These are phyloP conservation scores for Oreochromis aureus DNA, from an alignment of 2,113 vertebrate genomes.

Conservation along the genomic window DNA sequence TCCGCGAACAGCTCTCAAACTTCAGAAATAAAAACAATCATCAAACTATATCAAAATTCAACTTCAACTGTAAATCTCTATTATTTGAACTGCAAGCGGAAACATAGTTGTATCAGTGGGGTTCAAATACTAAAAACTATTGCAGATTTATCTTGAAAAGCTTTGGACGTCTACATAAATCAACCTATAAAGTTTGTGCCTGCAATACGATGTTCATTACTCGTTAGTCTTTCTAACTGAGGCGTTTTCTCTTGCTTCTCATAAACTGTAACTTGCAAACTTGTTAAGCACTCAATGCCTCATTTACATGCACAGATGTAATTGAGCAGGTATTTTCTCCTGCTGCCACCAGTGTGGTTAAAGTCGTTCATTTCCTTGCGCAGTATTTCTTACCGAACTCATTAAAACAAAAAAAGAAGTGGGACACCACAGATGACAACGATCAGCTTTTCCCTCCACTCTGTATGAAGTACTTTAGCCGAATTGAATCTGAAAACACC, in stretches of 20 bases:
- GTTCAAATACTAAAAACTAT: background rate
- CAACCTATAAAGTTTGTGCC: background rate
- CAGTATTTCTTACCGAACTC: background rate
- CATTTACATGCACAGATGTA: background rate
- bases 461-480: background rate
- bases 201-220: accelerated
- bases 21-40: background rate
- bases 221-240: accelerated
- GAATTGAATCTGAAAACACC: background rate
- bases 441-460: background rate
- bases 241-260: accelerated
- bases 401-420: background rate
- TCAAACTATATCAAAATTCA: background rate
- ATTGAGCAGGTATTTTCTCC: background rate
- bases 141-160: background rate
- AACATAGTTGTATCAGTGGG: background rate
- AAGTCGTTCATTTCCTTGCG: background rate
- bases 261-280: background rate
- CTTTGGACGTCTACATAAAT: background rate
- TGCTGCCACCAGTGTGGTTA: background rate
- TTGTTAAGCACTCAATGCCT: background rate
- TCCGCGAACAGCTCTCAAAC: background rate
- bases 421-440: background rate
- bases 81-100: background rate
- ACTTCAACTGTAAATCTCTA: background rate